These are phyloP conservation scores for Rhinichthys klamathensis DNA, from an alignment of 2,113 vertebrate species.

Conservation along the genomic window DNA sequence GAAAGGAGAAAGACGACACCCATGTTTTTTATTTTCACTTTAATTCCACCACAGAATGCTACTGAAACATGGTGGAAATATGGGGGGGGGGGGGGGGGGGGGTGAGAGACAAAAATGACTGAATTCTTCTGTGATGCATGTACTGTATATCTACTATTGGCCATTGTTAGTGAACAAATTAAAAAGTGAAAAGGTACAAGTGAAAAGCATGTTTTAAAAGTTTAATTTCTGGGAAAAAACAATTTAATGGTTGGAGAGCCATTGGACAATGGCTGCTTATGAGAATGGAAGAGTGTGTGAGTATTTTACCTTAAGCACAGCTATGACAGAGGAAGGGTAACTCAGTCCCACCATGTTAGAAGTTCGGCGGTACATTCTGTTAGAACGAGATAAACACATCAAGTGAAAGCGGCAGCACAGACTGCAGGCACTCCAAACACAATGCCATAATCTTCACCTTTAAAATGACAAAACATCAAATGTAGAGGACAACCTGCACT, in stretches of 20 bases:
- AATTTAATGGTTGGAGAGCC: too few relatives aligned
- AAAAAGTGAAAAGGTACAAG: background rate
- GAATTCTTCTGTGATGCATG: background rate
- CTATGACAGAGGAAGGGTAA: constrained; percentile 93
- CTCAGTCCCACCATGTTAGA: constrained; percentile 99
- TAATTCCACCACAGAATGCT: background rate
- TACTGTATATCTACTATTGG: background rate
- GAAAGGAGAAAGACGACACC: too few relatives aligned
- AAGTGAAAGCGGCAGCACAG: constrained; percentile 50
- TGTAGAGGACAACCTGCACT: constrained; percentile 16
- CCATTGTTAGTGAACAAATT: background rate
- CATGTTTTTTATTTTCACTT: too few relatives aligned
- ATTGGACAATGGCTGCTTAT: background rate
- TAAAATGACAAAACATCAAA: constrained; percentile 26
- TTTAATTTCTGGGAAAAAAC: too few relatives aligned
- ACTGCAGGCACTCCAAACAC: constrained; percentile 21
- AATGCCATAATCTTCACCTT: constrained; percentile 12
- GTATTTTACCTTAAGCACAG: constrained; percentile 87
- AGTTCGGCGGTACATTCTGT: constrained; percentile 96
- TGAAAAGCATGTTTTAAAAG: background rate
- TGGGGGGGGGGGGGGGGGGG: too few relatives aligned
- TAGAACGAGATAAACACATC: constrained; percentile 74
- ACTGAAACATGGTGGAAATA: background rate
- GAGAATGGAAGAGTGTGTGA: constrained; percentile 22
- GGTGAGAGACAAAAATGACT: background rate